Percentiles rank a stretch among this genome's conserved stretches.
These are phyloP conservation scores for Lottia gigantea DNA, from an alignment of 2,888 invertebrate genomes.

Conservation along the genomic window DNA sequence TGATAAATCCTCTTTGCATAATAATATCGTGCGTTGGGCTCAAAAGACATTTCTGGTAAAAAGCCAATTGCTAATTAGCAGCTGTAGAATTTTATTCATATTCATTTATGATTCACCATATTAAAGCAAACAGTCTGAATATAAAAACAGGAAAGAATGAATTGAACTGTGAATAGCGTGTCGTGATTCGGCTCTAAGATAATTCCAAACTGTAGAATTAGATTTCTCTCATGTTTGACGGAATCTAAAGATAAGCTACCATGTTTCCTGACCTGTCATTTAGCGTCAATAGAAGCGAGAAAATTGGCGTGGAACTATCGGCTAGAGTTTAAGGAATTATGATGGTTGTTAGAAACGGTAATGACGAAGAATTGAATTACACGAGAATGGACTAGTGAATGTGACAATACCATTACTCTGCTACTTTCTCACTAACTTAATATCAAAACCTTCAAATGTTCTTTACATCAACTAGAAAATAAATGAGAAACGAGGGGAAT, in stretches of 20 bases:
- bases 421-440: no score
- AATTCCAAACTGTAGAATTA: conserved; percentile 3
- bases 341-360: neutral
- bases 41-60: no score
- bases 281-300: conserved; percentile 4
- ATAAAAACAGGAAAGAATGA: no score
- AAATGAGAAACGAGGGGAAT: no score
- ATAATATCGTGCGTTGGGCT: no score
- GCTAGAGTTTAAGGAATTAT: neutral
- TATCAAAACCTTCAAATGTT: no score
- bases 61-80: no score
- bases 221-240: conserved; percentile 4
- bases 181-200: conserved; percentile 1
- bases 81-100: no score
- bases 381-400: neutral
- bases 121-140: no score
- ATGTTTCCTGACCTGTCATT: conserved; percentile 1
- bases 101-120: no score
- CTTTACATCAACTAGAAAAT: no score
- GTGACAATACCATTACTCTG: conserved; percentile 8
- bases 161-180: neutral
- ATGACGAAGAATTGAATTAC: neutral
- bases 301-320: conserved; percentile 2
- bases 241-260: conserved; percentile 4
- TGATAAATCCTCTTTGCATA: no score